Evolutionary conservation across 2,888 invertebrate species (phyloP), one percentile per base, ranked within the genome.

Genomic region (Prenolepis imparis): DNA sequence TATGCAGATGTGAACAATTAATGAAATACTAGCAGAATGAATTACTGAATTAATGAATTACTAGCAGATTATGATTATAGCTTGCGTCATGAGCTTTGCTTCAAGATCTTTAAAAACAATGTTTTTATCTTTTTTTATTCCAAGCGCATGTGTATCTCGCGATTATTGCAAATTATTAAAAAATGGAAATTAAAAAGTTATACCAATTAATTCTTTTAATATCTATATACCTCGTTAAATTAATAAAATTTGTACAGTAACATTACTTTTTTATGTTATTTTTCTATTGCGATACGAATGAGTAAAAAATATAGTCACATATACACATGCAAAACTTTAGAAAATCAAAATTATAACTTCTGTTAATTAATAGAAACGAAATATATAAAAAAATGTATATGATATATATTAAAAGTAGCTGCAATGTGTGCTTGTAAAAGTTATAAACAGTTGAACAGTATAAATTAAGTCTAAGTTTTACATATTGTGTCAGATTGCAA

Each of bases 81-180:
- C 18, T 32, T n/a, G 36, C n/a, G 12, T 44, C 12, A 48, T 21
- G 3, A 57, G 63, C 36, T 52, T 63, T 6, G 11, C 9, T 78
- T 67, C 12, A 68, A 9, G 44, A 68, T 6, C 5, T 78, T 57
- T 78, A 28, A 68, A 78, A 44, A 55, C 18, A 44, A 78, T 6
- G 21, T 32, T 57, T 78, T 78, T 67, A 67, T 32, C 41, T 77
- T 78, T 57, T 57, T 59, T 78, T 78, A 67, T 39, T 57, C 4
- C 6, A 44, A 68, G 32, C 11, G 36, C 64, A 28, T 24, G 24
- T 55, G 15, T 64, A 75, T 67, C 32, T 78, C 67, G 55, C 67
- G 41, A 67, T 78, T 78, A 67, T 21, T 67, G 67, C 67, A 61
- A 67, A 67, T 67, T 57, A 28, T 21, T 9, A 55, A 57, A 41